phyloP scores from a whole-genome alignment of 2,888 invertebrate genomes.

The Boloria selene region DNA sequence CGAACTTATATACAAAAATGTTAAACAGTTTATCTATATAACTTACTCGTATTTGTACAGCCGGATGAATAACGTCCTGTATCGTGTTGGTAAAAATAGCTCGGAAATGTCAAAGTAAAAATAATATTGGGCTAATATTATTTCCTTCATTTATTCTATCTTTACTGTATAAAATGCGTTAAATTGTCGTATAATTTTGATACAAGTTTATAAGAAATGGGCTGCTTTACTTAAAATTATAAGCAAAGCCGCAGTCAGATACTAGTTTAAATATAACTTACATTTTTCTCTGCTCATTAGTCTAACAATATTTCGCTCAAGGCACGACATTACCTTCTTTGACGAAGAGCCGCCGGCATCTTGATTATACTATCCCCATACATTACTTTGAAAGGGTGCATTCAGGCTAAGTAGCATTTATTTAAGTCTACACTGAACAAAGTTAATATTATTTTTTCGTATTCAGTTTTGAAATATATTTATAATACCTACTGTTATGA shows the following conservation, averaged over 20 bases:
- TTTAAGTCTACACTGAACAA: slow-evolving; percentile 12
- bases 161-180: too few species aligned
- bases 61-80: too few species aligned
- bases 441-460: slow-evolving; percentile 13
- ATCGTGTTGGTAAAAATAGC: too few species aligned
- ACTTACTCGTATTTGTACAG: too few species aligned
- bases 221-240: not conserved
- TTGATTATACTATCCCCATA: slow-evolving; percentile 39
- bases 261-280: slow-evolving; percentile 17
- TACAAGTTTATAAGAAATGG: not conserved
- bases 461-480: too few species aligned
- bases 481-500: too few species aligned
- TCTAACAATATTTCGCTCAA: slow-evolving; percentile 37
- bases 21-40: too few species aligned
- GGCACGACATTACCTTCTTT: slow-evolving; percentile 31
- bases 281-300: slow-evolving; percentile 34
- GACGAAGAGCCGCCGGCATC: slow-evolving; percentile 36
- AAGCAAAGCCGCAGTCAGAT: too few species aligned
- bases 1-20: too few species aligned
- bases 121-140: too few species aligned
- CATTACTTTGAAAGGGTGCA: slow-evolving; percentile 25
- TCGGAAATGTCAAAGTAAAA: too few species aligned
- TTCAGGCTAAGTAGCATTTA: slow-evolving; percentile 31
- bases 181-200: not conserved
- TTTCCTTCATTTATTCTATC: too few species aligned